These are phyloP conservation scores for Oryzias sinensis DNA, from an alignment of 2,797 vertebrate species.

Conservation along the genomic window DNA sequence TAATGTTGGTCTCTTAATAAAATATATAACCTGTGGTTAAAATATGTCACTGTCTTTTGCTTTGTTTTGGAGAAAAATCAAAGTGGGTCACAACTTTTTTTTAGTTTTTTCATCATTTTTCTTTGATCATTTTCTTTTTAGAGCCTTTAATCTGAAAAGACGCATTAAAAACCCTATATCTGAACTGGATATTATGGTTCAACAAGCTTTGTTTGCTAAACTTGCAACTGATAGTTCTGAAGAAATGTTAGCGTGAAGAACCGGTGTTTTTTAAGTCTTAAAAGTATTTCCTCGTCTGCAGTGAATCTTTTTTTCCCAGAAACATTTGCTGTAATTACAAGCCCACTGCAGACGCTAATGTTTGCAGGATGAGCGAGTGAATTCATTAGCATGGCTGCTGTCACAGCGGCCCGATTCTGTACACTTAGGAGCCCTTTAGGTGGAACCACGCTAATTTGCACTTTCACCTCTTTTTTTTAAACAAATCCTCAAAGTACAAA, in stretches of 20 bases:
- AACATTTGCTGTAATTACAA: slow-evolving; percentile 52
- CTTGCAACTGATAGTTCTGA: slow-evolving; percentile 5
- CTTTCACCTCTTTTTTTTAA: too few relatives aligned
- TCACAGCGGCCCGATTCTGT: slow-evolving; percentile 17
- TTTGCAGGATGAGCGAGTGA: slow-evolving; percentile 42
- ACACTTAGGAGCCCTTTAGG: slow-evolving; percentile 48
- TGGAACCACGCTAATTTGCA: slow-evolving; percentile 26
- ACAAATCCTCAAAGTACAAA: too few relatives aligned
- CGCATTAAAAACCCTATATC: too few relatives aligned
- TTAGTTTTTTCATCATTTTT: not conserved
- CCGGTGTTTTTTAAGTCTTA: slow-evolving; percentile 18
- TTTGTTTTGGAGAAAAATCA: not conserved
- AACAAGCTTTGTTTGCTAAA: not conserved
- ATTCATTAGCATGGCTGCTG: slow-evolving; percentile 25
- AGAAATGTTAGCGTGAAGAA: slow-evolving; percentile 10
- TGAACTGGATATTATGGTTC: slow-evolving; percentile 2
- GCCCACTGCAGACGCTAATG: slow-evolving; percentile 33
- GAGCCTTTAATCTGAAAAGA: too few relatives aligned
- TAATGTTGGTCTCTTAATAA: slow-evolving; percentile 67
- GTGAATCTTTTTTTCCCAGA: slow-evolving; percentile 27
- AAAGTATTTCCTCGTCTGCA: slow-evolving; percentile 41
- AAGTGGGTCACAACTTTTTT: not conserved
- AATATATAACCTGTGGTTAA: slow-evolving; percentile 59
- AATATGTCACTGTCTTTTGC: not conserved
- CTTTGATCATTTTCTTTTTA: too few relatives aligned